These are phyloP conservation scores for Platanista minor DNA, from an alignment of 2,113 vertebrate species.

Conservation along the genomic window DNA sequence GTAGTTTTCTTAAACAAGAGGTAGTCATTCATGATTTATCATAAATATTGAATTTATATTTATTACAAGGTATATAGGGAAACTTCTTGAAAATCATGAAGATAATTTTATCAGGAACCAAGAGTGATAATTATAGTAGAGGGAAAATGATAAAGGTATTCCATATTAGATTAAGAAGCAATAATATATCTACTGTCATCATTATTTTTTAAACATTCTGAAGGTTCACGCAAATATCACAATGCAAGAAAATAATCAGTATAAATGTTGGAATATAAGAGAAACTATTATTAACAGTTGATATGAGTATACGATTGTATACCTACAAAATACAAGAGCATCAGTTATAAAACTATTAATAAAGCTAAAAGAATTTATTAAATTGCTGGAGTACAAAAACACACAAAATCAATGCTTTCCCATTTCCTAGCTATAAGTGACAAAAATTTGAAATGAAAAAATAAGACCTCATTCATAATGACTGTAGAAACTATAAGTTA, in stretches of 20 bases:
- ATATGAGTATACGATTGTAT: not conserved
- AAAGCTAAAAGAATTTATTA: conserved; percentile 44
- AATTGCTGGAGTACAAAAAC: not conserved
- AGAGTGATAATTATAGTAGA: not conserved
- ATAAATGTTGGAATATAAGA: not conserved
- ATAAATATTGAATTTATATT: not conserved
- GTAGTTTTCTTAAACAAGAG: not conserved
- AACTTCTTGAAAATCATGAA: not conserved
- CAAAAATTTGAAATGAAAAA: conserved; percentile 39
- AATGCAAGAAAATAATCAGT: not conserved
- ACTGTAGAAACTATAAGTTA: conserved; percentile 12
- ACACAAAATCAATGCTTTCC: not conserved
- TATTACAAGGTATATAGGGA: not conserved
- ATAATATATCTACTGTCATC: not conserved
- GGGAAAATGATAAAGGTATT: not conserved
- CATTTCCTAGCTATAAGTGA: conserved; percentile 19
- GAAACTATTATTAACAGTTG: not conserved
- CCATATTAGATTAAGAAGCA: not conserved
- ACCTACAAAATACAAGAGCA: not conserved
- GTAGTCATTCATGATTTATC: not conserved
- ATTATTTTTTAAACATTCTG: not conserved
- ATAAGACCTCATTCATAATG: not conserved
- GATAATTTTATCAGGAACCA: not conserved
- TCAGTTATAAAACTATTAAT: not conserved
- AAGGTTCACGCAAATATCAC: not conserved